Evolutionary conservation across 1,140 invertebrate genomes (phyloP).

Genomic region (Uloborus diversus): DNA sequence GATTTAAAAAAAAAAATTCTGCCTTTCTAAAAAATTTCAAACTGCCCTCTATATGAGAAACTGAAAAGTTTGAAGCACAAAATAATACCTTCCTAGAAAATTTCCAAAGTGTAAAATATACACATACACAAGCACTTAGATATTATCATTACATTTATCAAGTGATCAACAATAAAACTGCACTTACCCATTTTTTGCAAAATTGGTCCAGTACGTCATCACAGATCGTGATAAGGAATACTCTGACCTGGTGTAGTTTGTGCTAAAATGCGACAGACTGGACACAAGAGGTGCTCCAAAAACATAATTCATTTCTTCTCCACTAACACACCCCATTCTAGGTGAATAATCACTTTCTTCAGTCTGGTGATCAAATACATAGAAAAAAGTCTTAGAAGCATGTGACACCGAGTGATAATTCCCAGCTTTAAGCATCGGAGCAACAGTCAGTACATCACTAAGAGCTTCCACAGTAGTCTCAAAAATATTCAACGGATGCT

Average conservation of each 20-base stretch:
- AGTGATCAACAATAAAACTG: neutral
- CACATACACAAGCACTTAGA: neutral
- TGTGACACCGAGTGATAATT: conserved; percentile 84
- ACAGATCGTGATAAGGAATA: conserved; percentile 88
- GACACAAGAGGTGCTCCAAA: conserved; percentile 84
- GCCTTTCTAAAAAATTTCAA: no score
- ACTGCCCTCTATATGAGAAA: no score
- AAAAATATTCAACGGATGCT: conserved; percentile 90
- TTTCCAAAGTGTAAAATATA: no score
- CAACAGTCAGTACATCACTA: conserved; percentile 91
- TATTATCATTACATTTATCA: neutral
- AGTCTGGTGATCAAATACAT: conserved; percentile 94
- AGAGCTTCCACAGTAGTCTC: conserved; percentile 91
- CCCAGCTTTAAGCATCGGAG: conserved; percentile 89
- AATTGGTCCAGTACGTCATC: conserved; percentile 95
- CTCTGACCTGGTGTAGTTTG: conserved; percentile 91
- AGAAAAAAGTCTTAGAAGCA: conserved; percentile 79
- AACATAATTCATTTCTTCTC: conserved; percentile 91
- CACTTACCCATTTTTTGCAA: conserved; percentile 94
- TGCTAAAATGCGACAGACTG: conserved; percentile 81
- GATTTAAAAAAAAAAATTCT: no score
- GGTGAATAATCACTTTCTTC: conserved; percentile 87
- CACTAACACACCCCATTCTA: conserved; percentile 87
- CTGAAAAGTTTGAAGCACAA: no score
- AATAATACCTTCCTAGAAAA: no score